These are phyloP conservation scores for Urocyon cinereoargenteus DNA, from an alignment of 2,797 vertebrate genomes.

Conservation along the genomic window DNA sequence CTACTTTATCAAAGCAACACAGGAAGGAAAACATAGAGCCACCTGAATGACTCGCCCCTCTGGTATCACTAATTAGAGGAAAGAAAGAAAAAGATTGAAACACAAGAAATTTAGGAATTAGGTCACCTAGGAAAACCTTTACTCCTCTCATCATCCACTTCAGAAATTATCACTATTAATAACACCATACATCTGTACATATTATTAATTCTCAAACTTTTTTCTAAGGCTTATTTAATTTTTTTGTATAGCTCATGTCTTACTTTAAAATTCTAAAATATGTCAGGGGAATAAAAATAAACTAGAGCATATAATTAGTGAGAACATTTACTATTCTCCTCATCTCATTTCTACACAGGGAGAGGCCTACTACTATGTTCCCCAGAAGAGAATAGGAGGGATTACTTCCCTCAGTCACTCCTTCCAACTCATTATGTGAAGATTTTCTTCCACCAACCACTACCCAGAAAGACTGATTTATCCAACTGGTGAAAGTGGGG, in stretches of 20 bases:
- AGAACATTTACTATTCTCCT: background rate
- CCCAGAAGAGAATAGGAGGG: background rate
- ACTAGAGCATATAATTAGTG: background rate
- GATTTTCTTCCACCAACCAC: background rate
- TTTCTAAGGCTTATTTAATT: background rate
- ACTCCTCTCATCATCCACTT: background rate
- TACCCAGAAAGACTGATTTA: background rate
- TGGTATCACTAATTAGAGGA: background rate
- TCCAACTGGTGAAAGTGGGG: too few relatives aligned
- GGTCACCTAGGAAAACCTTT: background rate
- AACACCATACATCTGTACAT: background rate
- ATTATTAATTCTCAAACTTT: background rate
- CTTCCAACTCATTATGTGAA: background rate
- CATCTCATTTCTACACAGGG: background rate
- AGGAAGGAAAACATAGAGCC: background rate
- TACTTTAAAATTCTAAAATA: conserved; percentile 42
- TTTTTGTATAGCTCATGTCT: background rate
- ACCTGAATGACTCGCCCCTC: background rate
- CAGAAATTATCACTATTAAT: background rate
- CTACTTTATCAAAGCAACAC: background rate
- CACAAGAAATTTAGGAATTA: background rate
- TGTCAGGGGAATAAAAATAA: background rate
- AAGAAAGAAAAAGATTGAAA: background rate
- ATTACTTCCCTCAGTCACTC: background rate
- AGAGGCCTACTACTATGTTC: background rate